Evolutionary conservation across 2,888 invertebrate species (phyloP).

Genomic region (Diaperis boleti): DNA sequence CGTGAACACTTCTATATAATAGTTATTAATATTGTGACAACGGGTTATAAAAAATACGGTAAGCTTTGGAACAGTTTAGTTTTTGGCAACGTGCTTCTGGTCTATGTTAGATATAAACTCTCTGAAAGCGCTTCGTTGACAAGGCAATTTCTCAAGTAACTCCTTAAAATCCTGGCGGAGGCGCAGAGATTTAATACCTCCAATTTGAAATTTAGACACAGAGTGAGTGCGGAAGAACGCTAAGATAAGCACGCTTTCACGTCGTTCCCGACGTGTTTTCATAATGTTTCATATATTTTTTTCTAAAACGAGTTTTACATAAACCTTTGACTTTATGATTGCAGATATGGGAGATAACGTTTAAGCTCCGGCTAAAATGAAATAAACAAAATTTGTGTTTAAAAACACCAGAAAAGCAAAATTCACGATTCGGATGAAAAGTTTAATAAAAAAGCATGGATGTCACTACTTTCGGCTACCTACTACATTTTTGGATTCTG

Average conservation of each 20-base stretch:
- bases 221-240: constrained; percentile 45
- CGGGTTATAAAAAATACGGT: constrained; percentile 28
- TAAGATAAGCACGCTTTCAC: constrained; percentile 52
- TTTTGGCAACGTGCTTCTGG: constrained; percentile 35
- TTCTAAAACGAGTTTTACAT: constrained; percentile 26
- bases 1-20: no score
- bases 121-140: constrained; percentile 51
- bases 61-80: constrained; percentile 33
- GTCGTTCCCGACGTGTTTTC: constrained; percentile 45
- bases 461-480: no score
- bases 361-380: constrained; percentile 26
- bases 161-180: constrained; percentile 53
- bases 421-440: no score
- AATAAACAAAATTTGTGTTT: constrained; percentile 26
- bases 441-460: no score
- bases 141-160: constrained; percentile 55
- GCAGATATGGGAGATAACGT: constrained; percentile 29
- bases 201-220: constrained; percentile 54
- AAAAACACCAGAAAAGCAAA: constrained; percentile 11
- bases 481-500: no score
- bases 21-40: constrained; percentile 21
- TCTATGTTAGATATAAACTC: constrained; percentile 43
- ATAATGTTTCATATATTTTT: constrained; percentile 52
- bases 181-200: constrained; percentile 56
- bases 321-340: constrained; percentile 42